A percentile compares a stretch with the other conserved stretches of the same genome.
phyloP scores from a whole-genome alignment of 2,888 invertebrate species.

The Drosophila anceps region DNA sequence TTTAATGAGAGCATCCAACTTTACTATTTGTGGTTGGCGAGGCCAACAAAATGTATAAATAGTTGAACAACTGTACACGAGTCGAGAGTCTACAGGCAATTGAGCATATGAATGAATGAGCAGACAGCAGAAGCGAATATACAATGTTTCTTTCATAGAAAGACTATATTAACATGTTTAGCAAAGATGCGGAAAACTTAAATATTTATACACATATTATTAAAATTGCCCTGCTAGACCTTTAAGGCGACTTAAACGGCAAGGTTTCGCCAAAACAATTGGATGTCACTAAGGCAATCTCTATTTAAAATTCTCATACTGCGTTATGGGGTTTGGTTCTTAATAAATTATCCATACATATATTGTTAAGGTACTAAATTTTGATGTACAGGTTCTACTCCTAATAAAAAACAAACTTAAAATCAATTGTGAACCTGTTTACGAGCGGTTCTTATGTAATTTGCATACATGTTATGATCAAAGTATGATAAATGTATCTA shows the following conservation, averaged over 20 bases:
- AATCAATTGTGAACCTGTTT: background rate
- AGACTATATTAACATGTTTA: background rate
- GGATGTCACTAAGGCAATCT: no score
- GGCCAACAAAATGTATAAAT: conserved; percentile 5
- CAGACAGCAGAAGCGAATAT: background rate
- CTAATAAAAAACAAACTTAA: no score
- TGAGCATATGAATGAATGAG: background rate
- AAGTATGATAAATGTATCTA: background rate
- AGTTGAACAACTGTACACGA: background rate
- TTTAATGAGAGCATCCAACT: background rate
- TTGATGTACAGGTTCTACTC: no score
- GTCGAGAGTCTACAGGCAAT: background rate
- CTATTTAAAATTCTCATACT: no score
- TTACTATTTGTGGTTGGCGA: background rate
- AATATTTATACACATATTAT: background rate
- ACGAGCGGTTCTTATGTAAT: background rate
- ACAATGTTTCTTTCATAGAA: background rate
- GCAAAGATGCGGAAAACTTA: background rate
- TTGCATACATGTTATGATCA: background rate
- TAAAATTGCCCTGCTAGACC: no score
- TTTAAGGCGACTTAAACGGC: no score
- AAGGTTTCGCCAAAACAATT: no score
- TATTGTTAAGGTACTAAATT: no score
- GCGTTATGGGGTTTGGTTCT: no score
- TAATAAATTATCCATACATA: no score